Percentiles rank a stretch among this genome's conserved stretches.
Evolutionary conservation across 2,797 vertebrate species (phyloP).

Genomic region (Arremon brunneinucha): DNA sequence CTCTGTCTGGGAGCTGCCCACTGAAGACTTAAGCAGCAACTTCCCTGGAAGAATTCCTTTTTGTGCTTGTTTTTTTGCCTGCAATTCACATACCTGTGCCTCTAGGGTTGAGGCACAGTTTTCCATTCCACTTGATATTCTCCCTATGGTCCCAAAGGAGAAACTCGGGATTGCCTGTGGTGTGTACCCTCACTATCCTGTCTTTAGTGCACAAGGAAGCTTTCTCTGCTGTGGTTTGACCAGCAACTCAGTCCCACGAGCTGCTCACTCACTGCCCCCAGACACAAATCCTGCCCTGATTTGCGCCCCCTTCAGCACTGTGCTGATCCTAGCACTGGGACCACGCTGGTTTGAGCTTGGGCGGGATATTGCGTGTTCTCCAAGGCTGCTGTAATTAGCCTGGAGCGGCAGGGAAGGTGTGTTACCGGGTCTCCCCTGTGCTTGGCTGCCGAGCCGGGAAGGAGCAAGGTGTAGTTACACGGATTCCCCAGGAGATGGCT

Average conservation of each 20-base stretch:
- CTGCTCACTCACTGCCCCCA: background rate
- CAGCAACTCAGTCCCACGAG: fast-evolving
- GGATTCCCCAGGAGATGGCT: background rate
- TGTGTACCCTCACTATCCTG: background rate
- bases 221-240: background rate
- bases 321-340: background rate
- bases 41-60: background rate
- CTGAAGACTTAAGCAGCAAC: background rate
- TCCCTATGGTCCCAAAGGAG: background rate
- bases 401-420: background rate
- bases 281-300: background rate
- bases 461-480: background rate
- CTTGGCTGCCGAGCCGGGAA: background rate
- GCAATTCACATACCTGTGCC: background rate
- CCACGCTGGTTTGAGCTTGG: background rate
- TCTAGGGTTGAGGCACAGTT: background rate
- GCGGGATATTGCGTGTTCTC: fast-evolving
- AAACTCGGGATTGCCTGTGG: background rate
- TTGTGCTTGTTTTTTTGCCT: background rate
- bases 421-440: fast-evolving
- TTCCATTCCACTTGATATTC: background rate
- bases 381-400: background rate
- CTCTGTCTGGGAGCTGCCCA: background rate
- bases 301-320: fast-evolving
- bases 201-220: background rate